Conservation (phyloP, 2,888 invertebrate genomes). For the Agrotis puta region DNA sequence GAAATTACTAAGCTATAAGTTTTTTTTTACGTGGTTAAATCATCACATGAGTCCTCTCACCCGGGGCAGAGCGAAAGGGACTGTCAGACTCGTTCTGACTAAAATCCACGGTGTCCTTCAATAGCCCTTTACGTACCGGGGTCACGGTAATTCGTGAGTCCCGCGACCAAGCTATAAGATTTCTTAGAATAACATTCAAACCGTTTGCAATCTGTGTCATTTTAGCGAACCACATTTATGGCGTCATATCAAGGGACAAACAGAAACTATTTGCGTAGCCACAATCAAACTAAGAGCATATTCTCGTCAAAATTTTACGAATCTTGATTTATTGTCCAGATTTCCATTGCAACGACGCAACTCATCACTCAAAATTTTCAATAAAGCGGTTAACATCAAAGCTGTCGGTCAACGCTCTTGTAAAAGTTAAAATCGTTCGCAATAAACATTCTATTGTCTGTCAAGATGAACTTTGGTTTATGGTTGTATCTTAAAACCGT, state of each 20-base stretch:
- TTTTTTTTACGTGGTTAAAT: too few species aligned
- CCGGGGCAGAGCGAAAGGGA: too few species aligned
- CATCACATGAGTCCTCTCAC: too few species aligned
- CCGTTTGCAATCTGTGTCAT: background rate
- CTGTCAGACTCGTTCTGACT: too few species aligned
- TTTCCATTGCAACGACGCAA: constrained; percentile 25
- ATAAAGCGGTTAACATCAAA: constrained; percentile 30
- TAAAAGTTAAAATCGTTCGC: constrained; percentile 74
- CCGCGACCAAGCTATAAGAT: background rate
- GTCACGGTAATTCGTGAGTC: too few species aligned
- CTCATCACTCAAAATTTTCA: constrained; percentile 38
- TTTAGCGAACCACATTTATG: background rate
- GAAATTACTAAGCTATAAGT: background rate
- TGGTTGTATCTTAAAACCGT: constrained; percentile 63
- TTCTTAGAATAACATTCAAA: background rate
- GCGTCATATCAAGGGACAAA: background rate
- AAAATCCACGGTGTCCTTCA: too few species aligned
- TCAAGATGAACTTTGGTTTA: constrained; percentile 77
- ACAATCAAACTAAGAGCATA: constrained; percentile 29
- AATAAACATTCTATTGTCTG: constrained; percentile 75
- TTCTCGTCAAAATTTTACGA: constrained; percentile 17
- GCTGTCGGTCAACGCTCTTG: constrained; percentile 70
- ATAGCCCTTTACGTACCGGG: too few species aligned
- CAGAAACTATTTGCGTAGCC: background rate
- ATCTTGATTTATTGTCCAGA: constrained; percentile 40